Conservation (phyloP, 2,888 invertebrate species). For the Hyppa rectilinea region DNA sequence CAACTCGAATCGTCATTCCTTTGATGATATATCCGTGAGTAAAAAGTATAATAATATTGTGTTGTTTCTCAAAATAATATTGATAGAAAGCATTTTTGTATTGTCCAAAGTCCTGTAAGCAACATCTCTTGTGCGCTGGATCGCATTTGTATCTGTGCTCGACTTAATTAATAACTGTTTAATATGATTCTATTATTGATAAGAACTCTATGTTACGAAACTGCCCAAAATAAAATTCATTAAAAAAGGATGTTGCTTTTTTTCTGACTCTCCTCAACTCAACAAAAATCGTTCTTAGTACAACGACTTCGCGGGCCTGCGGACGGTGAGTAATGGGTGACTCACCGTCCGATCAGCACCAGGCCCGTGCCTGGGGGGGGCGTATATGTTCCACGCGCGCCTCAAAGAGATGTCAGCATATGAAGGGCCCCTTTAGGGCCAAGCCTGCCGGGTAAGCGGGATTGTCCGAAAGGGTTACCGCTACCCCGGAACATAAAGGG, state of each 20-base stretch:
- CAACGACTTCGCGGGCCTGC: no score
- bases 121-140: conserved; percentile 28
- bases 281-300: no score
- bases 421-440: no score
- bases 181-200: conserved; percentile 19
- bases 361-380: no score
- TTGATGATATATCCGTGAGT: neutral
- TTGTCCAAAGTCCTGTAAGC: neutral
- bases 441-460: no score
- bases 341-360: no score
- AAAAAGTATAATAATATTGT: neutral
- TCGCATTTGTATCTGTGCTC: conserved; percentile 14
- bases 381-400: no score
- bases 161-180: conserved; percentile 1
- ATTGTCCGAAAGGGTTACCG: no score
- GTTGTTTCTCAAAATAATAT: neutral
- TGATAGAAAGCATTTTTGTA: neutral
- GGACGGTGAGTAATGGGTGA: no score
- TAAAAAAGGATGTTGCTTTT: conserved; percentile 9
- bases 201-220: conserved; percentile 5
- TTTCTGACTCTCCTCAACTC: neutral
- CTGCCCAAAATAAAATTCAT: conserved; percentile 38
- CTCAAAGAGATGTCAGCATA: no score
- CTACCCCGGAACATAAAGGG: no score
- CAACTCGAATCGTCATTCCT: neutral